A percentile compares a stretch with the other conserved stretches of the same genome.
Conservation (phyloP, 1,140 invertebrate genomes). For the Hylaeus anthracinus region DNA sequence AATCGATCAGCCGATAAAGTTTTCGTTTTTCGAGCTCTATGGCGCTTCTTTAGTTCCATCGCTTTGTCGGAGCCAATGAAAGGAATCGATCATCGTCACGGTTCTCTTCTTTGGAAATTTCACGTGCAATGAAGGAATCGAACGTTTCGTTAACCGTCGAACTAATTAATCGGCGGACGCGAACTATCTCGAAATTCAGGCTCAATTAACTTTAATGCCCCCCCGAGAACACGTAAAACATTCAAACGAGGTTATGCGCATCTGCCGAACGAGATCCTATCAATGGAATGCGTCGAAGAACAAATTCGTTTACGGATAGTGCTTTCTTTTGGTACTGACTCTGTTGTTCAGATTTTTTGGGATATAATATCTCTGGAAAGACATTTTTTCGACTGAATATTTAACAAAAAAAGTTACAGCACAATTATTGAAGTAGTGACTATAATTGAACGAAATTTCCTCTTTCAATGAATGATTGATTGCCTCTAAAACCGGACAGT, state of each 20-base stretch:
- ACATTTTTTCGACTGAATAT: too few relatives aligned
- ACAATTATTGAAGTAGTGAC: too few relatives aligned
- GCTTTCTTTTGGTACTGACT: slow-evolving; percentile 7
- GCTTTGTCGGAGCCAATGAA: background rate
- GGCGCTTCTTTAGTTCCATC: too few relatives aligned
- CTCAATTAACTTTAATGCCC: slow-evolving; percentile 20
- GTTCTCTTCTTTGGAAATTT: background rate
- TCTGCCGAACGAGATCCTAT: background rate
- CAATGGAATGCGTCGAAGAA: slow-evolving; percentile 8
- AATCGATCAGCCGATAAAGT: too few relatives aligned
- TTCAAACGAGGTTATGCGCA: too few relatives aligned
- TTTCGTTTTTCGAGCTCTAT: too few relatives aligned
- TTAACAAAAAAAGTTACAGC: too few relatives aligned
- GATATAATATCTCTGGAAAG: too few relatives aligned
- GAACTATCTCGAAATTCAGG: slow-evolving; percentile 26
- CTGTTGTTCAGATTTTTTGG: background rate
- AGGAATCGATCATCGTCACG: background rate
- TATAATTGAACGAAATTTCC: too few relatives aligned
- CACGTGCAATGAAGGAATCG: background rate
- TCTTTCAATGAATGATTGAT: too few relatives aligned
- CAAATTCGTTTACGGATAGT: background rate
- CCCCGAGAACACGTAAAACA: background rate
- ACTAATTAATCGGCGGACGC: slow-evolving; percentile 3
- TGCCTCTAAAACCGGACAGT: too few relatives aligned
- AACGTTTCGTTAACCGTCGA: background rate